phyloP scores from a whole-genome alignment of 2,888 invertebrate genomes.

The Mythimna vitellina region DNA sequence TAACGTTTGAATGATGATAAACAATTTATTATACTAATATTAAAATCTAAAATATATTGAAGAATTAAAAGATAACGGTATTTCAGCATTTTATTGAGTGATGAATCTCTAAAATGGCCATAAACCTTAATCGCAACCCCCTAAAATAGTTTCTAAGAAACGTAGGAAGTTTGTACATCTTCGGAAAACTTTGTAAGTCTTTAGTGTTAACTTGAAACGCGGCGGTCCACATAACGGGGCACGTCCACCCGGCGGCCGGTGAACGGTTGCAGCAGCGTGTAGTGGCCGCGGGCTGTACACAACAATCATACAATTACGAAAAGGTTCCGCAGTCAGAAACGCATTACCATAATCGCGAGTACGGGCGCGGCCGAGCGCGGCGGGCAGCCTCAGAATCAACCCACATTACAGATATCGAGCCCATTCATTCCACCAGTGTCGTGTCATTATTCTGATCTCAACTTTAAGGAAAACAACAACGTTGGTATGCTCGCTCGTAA shows the following conservation, averaged over 20 bases:
- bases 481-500: background rate
- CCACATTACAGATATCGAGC: conserved; percentile 19
- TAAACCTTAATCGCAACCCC: conserved; percentile 4
- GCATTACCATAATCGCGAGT: conserved; percentile 32
- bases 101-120: conserved; percentile 6
- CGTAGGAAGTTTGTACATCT: background rate
- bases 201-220: background rate
- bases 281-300: background rate
- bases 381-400: conserved; percentile 4
- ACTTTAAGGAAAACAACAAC: background rate
- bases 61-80: conserved; percentile 13
- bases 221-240: too few species aligned
- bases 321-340: conserved; percentile 16
- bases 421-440: conserved; percentile 15
- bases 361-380: conserved; percentile 3
- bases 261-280: too few species aligned
- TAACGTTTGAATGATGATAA: conserved; percentile 65
- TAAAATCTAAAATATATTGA: conserved; percentile 15
- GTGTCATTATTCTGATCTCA: conserved; percentile 12
- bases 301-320: conserved; percentile 18
- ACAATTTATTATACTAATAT: conserved; percentile 17
- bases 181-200: background rate
- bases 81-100: conserved; percentile 15
- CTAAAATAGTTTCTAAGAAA: background rate
- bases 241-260: too few species aligned